phyloP scores from a whole-genome alignment of 64 coral and sea anemone species.

The Montipora cactus region DNA sequence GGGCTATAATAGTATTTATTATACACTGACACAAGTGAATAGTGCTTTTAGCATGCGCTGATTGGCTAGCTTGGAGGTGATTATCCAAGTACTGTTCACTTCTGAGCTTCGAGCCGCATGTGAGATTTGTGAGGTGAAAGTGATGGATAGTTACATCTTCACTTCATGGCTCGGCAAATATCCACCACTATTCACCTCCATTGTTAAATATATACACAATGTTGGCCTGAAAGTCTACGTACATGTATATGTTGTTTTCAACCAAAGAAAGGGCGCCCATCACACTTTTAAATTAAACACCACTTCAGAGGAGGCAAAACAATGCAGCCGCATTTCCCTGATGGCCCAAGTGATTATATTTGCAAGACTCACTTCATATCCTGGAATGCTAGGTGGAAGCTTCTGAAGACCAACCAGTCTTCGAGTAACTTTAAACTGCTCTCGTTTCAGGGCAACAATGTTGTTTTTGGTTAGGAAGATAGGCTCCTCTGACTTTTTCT shows the following conservation, averaged over 20 bases:
- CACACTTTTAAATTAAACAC: slow-evolving; percentile 19
- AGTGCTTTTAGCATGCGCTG: no score
- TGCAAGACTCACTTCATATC: not conserved
- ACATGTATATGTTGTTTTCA: not conserved
- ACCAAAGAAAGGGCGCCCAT: slow-evolving; percentile 54
- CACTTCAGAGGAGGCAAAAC: not conserved
- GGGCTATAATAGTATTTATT: no score
- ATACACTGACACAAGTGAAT: no score
- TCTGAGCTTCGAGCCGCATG: no score
- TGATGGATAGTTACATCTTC: no score
- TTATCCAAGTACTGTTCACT: no score
- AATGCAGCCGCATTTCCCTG: slow-evolving; percentile 4
- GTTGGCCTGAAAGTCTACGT: not conserved
- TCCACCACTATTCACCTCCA: no score
- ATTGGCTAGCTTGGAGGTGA: no score
- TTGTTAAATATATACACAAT: not conserved
- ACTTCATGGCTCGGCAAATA: no score
- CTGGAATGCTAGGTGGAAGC: not conserved
- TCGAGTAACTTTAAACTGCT: not conserved
- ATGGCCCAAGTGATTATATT: slow-evolving; percentile 5
- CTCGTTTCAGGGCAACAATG: not conserved
- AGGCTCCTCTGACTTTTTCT: not conserved
- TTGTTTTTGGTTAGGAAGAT: not conserved
- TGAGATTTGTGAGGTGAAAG: no score
- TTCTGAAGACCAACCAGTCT: not conserved